Evolutionary conservation across 2,888 invertebrate genomes (phyloP).

Genomic region (Aquatica leii): DNA sequence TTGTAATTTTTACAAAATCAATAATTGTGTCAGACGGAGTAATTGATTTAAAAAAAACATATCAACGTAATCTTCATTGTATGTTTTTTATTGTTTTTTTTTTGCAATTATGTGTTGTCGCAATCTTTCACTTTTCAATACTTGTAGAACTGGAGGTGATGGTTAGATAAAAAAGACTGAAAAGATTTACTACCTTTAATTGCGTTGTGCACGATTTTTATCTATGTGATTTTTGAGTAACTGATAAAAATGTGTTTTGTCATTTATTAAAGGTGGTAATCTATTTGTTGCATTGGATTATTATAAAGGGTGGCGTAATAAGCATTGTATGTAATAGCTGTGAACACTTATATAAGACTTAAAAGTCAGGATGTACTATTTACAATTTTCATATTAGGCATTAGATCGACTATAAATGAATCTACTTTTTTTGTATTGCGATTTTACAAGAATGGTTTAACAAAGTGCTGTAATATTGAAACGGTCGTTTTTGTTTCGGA

Average conservation of each 20-base stretch:
- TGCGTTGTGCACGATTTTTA: constrained; percentile 8
- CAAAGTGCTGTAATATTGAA: constrained; percentile 4
- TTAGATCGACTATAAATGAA: constrained; percentile 11
- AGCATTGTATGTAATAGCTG: constrained; percentile 32
- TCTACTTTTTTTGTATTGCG: not conserved
- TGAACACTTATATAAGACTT: constrained; percentile 34
- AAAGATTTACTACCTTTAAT: constrained; percentile 33
- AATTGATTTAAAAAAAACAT: too few relatives aligned
- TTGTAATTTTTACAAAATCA: constrained; percentile 25
- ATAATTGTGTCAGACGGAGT: constrained; percentile 21
- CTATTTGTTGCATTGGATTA: constrained; percentile 26
- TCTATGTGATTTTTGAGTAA: constrained; percentile 18
- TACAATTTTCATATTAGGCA: constrained; percentile 21
- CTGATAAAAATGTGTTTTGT: constrained; percentile 10
- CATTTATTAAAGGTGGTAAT: constrained; percentile 31
- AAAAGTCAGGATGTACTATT: constrained; percentile 27
- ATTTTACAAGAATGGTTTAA: constrained; percentile 2
- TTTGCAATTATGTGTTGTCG: constrained; percentile 5
- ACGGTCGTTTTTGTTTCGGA: too few relatives aligned
- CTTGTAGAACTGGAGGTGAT: constrained; percentile 19
- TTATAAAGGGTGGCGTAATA: constrained; percentile 23
- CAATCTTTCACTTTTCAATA: constrained; percentile 4
- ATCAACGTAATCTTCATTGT: too few relatives aligned
- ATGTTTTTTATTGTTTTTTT: too few relatives aligned
- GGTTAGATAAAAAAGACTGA: constrained; percentile 39